A percentile compares a stretch with the other conserved stretches of the same genome.
phyloP scores from a whole-genome alignment of 2,888 invertebrate species.

The Nesidiocoris tenuis region DNA sequence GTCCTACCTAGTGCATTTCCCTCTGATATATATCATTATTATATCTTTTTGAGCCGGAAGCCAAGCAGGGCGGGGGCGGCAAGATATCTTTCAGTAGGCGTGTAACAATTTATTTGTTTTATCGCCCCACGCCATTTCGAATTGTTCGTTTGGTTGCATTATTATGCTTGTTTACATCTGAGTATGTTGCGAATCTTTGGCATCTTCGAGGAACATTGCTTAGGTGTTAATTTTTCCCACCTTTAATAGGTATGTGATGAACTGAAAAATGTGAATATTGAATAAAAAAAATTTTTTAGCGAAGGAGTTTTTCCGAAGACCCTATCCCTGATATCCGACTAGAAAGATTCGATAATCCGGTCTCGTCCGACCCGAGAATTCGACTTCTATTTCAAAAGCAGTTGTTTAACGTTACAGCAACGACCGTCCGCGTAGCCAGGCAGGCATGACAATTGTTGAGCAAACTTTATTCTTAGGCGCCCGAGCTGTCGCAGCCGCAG shows the following conservation, averaged over 20 bases:
- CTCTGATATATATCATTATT: conserved; percentile 28
- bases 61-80: background rate
- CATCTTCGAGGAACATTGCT: too few relatives aligned
- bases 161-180: too few relatives aligned
- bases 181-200: too few relatives aligned
- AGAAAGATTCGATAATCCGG: too few relatives aligned
- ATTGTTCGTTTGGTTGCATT: background rate
- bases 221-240: too few relatives aligned
- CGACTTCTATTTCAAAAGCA: background rate
- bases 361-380: background rate
- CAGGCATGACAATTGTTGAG: background rate
- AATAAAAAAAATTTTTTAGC: too few relatives aligned
- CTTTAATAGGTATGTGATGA: too few relatives aligned
- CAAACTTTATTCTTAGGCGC: background rate
- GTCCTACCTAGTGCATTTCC: conserved; percentile 30
- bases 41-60: background rate
- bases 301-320: too few relatives aligned
- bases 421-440: background rate
- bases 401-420: background rate
- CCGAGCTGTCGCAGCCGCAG: background rate
- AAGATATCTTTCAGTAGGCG: background rate
- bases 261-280: too few relatives aligned
- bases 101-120: conserved; percentile 17
- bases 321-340: too few relatives aligned
- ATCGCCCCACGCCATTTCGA: background rate